A percentile compares a stretch with the other conserved stretches of the same genome.
These are phyloP conservation scores for Lichenostomus cassidix DNA, from an alignment of 2,113 vertebrate species.

Conservation along the genomic window DNA sequence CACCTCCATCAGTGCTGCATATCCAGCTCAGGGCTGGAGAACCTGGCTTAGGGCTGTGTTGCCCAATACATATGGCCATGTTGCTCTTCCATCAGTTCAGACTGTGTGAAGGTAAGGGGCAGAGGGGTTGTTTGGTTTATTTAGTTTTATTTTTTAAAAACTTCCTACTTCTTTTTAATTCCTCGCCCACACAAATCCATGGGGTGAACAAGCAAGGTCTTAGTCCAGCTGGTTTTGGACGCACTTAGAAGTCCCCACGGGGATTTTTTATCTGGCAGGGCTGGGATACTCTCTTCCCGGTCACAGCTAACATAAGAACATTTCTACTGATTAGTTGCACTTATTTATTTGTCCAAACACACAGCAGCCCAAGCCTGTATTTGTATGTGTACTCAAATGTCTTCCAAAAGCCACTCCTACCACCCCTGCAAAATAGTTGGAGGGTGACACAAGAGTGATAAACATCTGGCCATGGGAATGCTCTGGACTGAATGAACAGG, in stretches of 20 bases:
- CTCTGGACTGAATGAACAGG: background rate
- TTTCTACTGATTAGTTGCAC: background rate
- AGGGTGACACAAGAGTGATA: slow-evolving; percentile 8
- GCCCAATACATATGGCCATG: rapidly evolving
- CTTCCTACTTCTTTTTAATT: background rate
- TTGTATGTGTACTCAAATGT: background rate
- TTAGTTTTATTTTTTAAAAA: background rate
- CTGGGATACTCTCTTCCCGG: background rate
- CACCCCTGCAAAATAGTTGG: slow-evolving; percentile 52
- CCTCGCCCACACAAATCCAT: background rate
- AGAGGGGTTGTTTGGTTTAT: background rate
- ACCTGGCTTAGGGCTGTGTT: rapidly evolving
- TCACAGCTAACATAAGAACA: background rate
- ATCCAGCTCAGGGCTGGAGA: background rate
- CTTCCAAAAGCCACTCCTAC: slow-evolving; percentile 46
- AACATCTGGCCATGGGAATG: slow-evolving; percentile 26
- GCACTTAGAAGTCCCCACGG: background rate
- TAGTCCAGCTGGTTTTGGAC: background rate
- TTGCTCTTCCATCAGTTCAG: background rate
- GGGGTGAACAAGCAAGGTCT: background rate
- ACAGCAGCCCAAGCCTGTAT: background rate
- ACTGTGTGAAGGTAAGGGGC: background rate
- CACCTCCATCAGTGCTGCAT: background rate
- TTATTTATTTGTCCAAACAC: slow-evolving; percentile 38
- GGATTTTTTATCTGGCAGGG: background rate